These are phyloP conservation scores for Caenorhabditis sinica DNA, from an alignment of 2,888 invertebrate species.

Conservation along the genomic window DNA sequence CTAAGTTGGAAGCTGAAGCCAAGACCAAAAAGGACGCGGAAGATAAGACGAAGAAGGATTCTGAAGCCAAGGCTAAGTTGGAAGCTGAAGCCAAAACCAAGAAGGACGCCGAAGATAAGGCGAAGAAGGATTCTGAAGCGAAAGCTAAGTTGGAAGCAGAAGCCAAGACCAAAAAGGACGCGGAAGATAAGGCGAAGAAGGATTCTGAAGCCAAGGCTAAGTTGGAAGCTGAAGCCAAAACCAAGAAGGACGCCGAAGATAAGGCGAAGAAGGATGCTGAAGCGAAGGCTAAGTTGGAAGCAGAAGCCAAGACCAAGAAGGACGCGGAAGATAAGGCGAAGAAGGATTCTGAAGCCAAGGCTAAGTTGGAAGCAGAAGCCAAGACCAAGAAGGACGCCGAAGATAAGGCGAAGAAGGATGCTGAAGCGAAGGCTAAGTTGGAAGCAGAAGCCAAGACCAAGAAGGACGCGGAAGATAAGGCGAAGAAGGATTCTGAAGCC, in stretches of 20 bases:
- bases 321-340: not conserved
- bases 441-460: slow-evolving; percentile 31
- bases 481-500: slow-evolving; percentile 8
- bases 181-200: slow-evolving; percentile 49
- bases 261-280: slow-evolving; percentile 49
- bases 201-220: slow-evolving; percentile 39
- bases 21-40: slow-evolving; percentile 46
- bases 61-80: slow-evolving; percentile 47
- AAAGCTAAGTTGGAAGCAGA: not conserved
- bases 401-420: slow-evolving; percentile 13
- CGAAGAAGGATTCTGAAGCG: slow-evolving; percentile 12
- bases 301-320: slow-evolving; percentile 1
- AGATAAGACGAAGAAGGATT: slow-evolving; percentile 36
- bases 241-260: slow-evolving; percentile 47
- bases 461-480: slow-evolving; percentile 18
- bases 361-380: not conserved
- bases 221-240: slow-evolving; percentile 30
- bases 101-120: slow-evolving; percentile 36
- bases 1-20: slow-evolving; percentile 36
- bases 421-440: slow-evolving; percentile 33
- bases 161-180: slow-evolving; percentile 13
- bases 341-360: not conserved
- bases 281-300: not conserved
- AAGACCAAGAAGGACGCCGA: not conserved
- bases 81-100: slow-evolving; percentile 37